phyloP scores from a whole-genome alignment of 2,113 vertebrate species.

The Alouatta palliata region DNA sequence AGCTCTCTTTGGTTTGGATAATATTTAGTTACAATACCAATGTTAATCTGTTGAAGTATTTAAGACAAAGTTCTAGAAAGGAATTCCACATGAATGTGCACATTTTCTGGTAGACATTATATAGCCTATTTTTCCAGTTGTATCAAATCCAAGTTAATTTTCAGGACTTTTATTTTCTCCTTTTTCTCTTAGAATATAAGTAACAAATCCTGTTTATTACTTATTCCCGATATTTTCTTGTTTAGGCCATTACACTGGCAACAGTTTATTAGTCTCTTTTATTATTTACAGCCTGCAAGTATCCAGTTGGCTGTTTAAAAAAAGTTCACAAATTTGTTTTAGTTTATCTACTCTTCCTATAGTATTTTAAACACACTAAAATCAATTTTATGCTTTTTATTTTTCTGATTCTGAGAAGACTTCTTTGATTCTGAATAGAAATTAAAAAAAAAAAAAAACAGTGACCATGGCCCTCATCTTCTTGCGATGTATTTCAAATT shows the following conservation, averaged over 20 bases:
- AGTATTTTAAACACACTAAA: conserved; percentile 27
- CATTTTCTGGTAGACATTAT: not conserved
- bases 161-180: conserved; percentile 9
- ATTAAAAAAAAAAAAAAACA: not conserved
- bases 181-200: not conserved
- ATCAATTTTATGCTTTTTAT: not conserved
- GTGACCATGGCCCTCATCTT: not conserved
- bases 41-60: not conserved
- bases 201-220: not conserved
- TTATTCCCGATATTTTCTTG: not conserved
- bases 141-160: not conserved
- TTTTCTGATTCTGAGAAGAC: not conserved
- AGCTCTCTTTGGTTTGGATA: not conserved
- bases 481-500: not conserved
- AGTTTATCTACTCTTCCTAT: not conserved
- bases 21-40: not conserved
- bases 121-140: not conserved
- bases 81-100: not conserved
- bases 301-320: not conserved
- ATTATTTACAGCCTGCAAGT: not conserved
- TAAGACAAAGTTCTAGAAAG: not conserved
- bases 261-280: not conserved
- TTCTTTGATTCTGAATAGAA: not conserved
- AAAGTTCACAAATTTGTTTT: not conserved
- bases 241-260: not conserved